phyloP scores from a whole-genome alignment of 1,140 invertebrate genomes.

The Temnothorax longispinosus region DNA sequence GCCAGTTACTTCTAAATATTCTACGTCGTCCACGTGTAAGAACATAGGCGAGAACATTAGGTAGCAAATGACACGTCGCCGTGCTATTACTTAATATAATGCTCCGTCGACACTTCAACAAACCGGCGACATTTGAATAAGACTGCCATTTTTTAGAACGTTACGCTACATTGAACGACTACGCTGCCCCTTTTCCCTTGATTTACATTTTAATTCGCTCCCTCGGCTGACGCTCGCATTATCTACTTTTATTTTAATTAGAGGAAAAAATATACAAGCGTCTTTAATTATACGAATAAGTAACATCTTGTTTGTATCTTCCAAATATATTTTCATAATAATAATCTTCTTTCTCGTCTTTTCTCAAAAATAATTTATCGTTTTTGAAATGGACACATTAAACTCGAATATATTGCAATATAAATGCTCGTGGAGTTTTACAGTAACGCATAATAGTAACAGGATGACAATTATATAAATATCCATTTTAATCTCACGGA shows the following conservation, averaged over 20 bases:
- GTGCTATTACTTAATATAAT: constrained; percentile 22
- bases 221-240: neutral
- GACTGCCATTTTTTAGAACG: constrained; percentile 46
- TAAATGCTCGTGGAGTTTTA: neutral
- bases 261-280: neutral
- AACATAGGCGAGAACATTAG: constrained; percentile 58
- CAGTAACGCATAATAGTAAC: neutral
- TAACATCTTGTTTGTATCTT: neutral
- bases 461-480: neutral
- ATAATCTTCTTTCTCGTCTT: neutral
- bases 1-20: neutral
- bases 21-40: neutral
- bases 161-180: constrained; percentile 62
- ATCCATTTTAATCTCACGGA: neutral
- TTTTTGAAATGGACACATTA: neutral
- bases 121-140: constrained; percentile 56
- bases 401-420: neutral
- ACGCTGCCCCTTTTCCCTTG: neutral
- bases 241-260: neutral
- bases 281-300: neutral
- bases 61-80: constrained; percentile 56
- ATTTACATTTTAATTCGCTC: constrained; percentile 36
- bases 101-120: neutral
- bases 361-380: neutral
- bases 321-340: neutral